A percentile compares a stretch with the other conserved stretches of the same genome.
phyloP scores from a whole-genome alignment of 2,797 vertebrate species.

The Falco cherrug region DNA sequence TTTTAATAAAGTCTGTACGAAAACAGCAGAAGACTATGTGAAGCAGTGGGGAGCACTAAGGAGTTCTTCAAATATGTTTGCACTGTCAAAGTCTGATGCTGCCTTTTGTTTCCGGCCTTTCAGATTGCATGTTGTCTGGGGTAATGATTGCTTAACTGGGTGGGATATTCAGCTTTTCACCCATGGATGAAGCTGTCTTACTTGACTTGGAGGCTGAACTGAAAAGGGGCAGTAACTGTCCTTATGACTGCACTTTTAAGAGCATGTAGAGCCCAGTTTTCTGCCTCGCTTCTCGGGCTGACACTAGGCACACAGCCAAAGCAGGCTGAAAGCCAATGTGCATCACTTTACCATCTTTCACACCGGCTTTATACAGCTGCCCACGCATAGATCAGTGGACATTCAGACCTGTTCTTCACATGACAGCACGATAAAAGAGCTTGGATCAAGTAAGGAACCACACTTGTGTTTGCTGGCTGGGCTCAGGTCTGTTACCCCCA shows the following conservation, averaged over 20 bases:
- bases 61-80: not conserved
- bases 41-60: not conserved
- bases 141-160: not conserved
- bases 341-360: not conserved
- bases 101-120: not conserved
- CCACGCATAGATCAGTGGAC: not conserved
- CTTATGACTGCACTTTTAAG: not conserved
- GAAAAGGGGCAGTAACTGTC: not conserved
- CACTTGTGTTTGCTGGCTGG: accelerated
- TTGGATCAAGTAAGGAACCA: not conserved
- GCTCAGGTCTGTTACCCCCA: not conserved
- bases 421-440: not conserved
- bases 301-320: not conserved
- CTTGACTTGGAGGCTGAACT: not conserved
- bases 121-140: not conserved
- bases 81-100: not conserved
- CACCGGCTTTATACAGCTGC: not conserved
- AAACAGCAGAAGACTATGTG: not conserved
- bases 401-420: not conserved
- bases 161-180: not conserved
- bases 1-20: not conserved
- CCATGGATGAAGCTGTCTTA: not conserved
- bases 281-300: not conserved
- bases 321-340: accelerated
- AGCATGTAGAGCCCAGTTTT: accelerated